These are phyloP conservation scores for Microctenopoma steveboyesi DNA, from an alignment of 2,797 vertebrate genomes.

Conservation along the genomic window DNA sequence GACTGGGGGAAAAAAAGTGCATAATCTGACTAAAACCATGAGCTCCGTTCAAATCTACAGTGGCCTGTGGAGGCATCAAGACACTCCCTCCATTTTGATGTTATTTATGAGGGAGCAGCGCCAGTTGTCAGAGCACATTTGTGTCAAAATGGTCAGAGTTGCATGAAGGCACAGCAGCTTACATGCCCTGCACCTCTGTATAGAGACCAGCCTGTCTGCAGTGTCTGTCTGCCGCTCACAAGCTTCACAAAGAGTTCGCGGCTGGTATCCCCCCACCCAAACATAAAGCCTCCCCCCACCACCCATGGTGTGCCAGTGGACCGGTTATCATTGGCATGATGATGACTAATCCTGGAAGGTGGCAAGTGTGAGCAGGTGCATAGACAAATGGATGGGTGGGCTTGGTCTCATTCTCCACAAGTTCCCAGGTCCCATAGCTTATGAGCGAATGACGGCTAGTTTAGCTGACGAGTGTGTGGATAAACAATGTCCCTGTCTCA, in stretches of 20 bases:
- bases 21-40: constrained; percentile 68
- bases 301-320: constrained; percentile 66
- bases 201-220: constrained; percentile 68
- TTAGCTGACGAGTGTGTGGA: constrained; percentile 76
- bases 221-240: constrained; percentile 67
- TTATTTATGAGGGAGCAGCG: constrained; percentile 86
- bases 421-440: constrained; percentile 75
- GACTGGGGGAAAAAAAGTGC: constrained; percentile 54
- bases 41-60: constrained; percentile 71
- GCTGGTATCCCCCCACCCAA: constrained; percentile 54
- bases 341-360: constrained; percentile 79
- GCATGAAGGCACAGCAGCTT: constrained; percentile 83
- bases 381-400: constrained; percentile 71
- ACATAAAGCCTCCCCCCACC: constrained; percentile 40
- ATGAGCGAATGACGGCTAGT: constrained; percentile 68
- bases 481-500: constrained; percentile 81
- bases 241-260: constrained; percentile 71
- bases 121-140: constrained; percentile 86
- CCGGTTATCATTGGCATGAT: constrained; percentile 69
- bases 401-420: constrained; percentile 62
- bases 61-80: constrained; percentile 72
- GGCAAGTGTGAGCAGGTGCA: constrained; percentile 80
- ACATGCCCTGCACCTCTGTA: constrained; percentile 76
- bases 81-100: constrained; percentile 82
- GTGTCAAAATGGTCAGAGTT: constrained; percentile 86